A percentile compares a stretch with the other conserved stretches of the same genome.
Evolutionary conservation across 2,797 vertebrate species (phyloP).

Genomic region (Cetoscarus ocellatus): DNA sequence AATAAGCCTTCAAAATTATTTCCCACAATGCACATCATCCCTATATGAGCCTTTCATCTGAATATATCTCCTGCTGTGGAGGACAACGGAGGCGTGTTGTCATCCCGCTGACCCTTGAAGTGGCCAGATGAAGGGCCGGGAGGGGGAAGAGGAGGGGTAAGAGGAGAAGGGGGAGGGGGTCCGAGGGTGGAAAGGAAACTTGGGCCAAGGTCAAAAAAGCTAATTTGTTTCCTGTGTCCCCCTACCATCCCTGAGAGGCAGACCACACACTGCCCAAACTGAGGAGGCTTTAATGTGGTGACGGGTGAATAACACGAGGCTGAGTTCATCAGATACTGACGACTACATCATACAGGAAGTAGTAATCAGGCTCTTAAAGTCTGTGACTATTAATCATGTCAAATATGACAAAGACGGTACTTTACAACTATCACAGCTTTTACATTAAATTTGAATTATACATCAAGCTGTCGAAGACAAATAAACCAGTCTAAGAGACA

Average conservation of each 20-base stretch:
- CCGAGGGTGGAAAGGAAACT: slow-evolving; percentile 80
- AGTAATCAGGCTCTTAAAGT: not conserved
- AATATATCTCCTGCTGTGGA: slow-evolving; percentile 62
- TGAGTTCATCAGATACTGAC: slow-evolving; percentile 74
- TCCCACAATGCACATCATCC: slow-evolving; percentile 53
- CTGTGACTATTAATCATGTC: not conserved
- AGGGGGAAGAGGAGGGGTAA: slow-evolving; percentile 27
- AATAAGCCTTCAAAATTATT: slow-evolving; percentile 46
- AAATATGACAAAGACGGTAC: too few species aligned
- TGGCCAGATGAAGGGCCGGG: slow-evolving; percentile 74
- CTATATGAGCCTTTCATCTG: slow-evolving; percentile 51
- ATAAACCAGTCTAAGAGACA: too few species aligned
- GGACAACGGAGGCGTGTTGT: slow-evolving; percentile 75
- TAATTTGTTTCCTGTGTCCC: slow-evolving; percentile 86
- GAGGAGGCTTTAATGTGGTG: slow-evolving; percentile 80
- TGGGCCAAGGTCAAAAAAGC: slow-evolving; percentile 88
- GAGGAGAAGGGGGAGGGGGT: slow-evolving; percentile 39
- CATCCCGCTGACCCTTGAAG: slow-evolving; percentile 85
- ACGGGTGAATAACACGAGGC: slow-evolving; percentile 65
- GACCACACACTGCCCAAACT: slow-evolving; percentile 85
- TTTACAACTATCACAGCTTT: too few species aligned
- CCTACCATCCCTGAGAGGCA: slow-evolving; percentile 77
- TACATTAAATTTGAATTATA: too few species aligned
- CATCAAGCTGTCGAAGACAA: too few species aligned
- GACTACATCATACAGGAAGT: slow-evolving; percentile 42